These are phyloP conservation scores for Listronotus bonariensis DNA, from an alignment of 1,140 invertebrate species.

Conservation along the genomic window DNA sequence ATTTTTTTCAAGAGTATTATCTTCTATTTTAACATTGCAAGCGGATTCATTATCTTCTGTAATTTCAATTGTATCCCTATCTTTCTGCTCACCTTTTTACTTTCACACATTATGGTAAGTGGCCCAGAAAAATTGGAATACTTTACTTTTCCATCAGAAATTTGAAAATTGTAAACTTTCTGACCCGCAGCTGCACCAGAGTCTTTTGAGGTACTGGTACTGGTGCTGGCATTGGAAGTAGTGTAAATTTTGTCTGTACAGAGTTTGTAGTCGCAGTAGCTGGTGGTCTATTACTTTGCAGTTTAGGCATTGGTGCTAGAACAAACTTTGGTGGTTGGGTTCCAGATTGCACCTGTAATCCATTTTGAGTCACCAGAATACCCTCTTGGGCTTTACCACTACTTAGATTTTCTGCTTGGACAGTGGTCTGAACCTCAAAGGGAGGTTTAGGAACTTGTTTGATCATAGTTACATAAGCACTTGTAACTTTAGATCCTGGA, in stretches of 20 bases:
- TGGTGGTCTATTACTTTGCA: slow-evolving; percentile 56
- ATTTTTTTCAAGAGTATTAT: slow-evolving; percentile 41
- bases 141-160: slow-evolving; percentile 60
- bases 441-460: slow-evolving; percentile 45
- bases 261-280: slow-evolving; percentile 56
- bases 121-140: slow-evolving; percentile 55
- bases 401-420: slow-evolving; percentile 2
- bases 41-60: slow-evolving; percentile 31
- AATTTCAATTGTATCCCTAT: slow-evolving; percentile 18
- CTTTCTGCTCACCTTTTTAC: slow-evolving; percentile 28
- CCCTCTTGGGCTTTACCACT: neutral
- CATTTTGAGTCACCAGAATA: slow-evolving; percentile 4
- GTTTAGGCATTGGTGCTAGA: slow-evolving; percentile 59
- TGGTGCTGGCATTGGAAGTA: slow-evolving; percentile 59
- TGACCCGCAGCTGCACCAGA: slow-evolving; percentile 53
- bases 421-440: neutral
- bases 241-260: slow-evolving; percentile 57
- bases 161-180: slow-evolving; percentile 62
- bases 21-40: slow-evolving; percentile 42
- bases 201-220: slow-evolving; percentile 26
- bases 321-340: slow-evolving; percentile 45
- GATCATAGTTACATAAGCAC: slow-evolving; percentile 50
- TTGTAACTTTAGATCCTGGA: slow-evolving; percentile 39
- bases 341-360: slow-evolving; percentile 1
- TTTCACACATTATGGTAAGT: slow-evolving; percentile 57